Base-by-base conservation (phyloP, 2,888 invertebrate species). In the Ommatoiulus sabulosus region DNA sequence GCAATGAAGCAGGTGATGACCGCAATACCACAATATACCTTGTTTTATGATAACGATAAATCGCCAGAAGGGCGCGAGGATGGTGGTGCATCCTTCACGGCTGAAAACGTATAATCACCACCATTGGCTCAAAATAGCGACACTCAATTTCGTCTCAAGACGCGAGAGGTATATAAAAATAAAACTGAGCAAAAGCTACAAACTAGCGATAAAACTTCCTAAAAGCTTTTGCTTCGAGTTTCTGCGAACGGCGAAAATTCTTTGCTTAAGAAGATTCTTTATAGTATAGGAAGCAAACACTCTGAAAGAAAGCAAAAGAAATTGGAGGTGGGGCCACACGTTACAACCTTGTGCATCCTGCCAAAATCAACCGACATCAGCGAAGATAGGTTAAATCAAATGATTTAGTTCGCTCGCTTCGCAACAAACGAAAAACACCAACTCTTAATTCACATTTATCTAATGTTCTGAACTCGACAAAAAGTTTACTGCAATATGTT, bases 11-110 rank as follows among this genome's bases (percentile, higher is more conserved):
- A 80, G 80, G 35, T 80, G 80, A 80, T 80, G 35, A 80, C 24
- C 80, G 12, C 80, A 80, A 80, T 7, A 80, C 35, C 80, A 80
- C 80, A 43, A 80, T 80, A 24, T 80, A 35, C 24, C 80, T 80
- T 80, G 15, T 24, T 35, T 72, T 72, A 72, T 72, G 72, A 72
- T 72, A 20, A 72, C 72, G 20, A 72, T 72, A 72, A 72, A 72
- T 72, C 20, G 72, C 72, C 5, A 7, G 24, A 24, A 72, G 20
- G 24, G 72, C 72, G 72, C 24, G 72, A 72, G 72, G 35, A 35
- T 35, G 10, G 35, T 15, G 15, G 35, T 35, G 15, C 24, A 80
- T 80, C 80, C 80, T 80, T 80, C 15, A 7, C 15, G 24, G 80
- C 15, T 80, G 10, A 72, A 72, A 7, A 20, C 72, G 24, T 7